Evolutionary conservation across 2,113 vertebrate genomes (phyloP), one percentile per base, ranked within the genome.

Genomic region (Grammomys surdaster): DNA sequence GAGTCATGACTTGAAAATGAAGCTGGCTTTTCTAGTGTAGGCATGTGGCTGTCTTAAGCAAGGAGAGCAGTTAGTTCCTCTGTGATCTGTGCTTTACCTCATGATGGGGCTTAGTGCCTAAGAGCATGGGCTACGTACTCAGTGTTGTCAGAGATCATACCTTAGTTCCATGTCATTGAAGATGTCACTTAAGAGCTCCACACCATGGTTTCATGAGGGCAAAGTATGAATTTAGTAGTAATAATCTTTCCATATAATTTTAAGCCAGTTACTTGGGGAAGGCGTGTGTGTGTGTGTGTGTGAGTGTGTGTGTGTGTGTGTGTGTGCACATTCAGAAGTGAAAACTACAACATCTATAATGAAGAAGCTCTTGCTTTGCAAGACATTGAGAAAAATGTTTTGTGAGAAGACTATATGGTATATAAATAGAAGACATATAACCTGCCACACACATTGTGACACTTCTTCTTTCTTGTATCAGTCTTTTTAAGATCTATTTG

Each of bases 321-420:
- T 5, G 0, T 10, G 48, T 0, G 14, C 7, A 4, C 36, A 58
- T 65, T 40, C 60, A 46, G 46, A 72, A 89, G 22, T 33, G 20
- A 95, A 73, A 89, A 93, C 56, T 89, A 36, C 54, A 22, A 89
- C 54, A 94, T 84, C 82, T 91, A 72, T 81, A 89, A 91, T 82
- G 65, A 93, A 92, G 14, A 36, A 96, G 92, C 91, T 73, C 11
- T 80, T 94, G 26, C 65, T 87, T 90, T 90, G 58, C 2, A 54
- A 70, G 43, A 40, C 22, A 76, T 40, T 63, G 48, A 86, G 65
- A 43, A 77, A n/a, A 90, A 84, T 86, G 22, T 88, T 92, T 76
- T n/a, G 43, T 78, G 63, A 28, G 40, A 88, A 86, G 51, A 70
- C 8, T 60, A 88, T 14, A 84, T 46, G 69, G 75, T 90, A 28